Percentiles rank a stretch among this genome's conserved stretches.
phyloP scores from a whole-genome alignment of 2,113 vertebrate species.

The Semnopithecus entellus region DNA sequence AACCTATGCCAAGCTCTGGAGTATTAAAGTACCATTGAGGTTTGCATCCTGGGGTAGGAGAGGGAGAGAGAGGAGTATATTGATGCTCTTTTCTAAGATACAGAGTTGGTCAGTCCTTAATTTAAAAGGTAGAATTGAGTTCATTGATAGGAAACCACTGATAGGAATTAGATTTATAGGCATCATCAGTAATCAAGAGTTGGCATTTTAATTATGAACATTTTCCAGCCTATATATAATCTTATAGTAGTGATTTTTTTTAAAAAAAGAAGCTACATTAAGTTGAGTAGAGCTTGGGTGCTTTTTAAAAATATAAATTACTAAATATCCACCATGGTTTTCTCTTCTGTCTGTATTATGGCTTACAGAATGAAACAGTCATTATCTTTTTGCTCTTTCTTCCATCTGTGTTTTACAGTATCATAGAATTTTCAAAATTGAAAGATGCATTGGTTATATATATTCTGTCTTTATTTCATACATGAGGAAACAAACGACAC shows the following conservation, averaged over 20 bases:
- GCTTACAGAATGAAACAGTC: constrained; percentile 9
- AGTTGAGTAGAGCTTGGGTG: neutral
- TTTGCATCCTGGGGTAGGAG: neutral
- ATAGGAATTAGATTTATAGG: constrained; percentile 14
- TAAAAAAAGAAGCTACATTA: neutral
- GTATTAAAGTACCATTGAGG: neutral
- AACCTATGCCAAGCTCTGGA: neutral
- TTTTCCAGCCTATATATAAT: constrained; percentile 12
- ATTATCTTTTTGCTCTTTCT: neutral
- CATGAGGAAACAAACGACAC: neutral
- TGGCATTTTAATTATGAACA: constrained; percentile 22
- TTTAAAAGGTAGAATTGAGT: neutral
- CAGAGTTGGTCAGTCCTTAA: neutral
- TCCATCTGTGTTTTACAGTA: neutral
- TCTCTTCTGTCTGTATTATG: neutral
- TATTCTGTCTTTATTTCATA: neutral
- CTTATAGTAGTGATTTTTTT: neutral
- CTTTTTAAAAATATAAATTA: neutral
- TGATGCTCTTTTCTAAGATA: neutral
- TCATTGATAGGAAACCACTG: neutral
- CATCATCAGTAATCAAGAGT: neutral
- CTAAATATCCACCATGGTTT: neutral
- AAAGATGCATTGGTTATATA: neutral
- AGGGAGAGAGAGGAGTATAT: neutral
- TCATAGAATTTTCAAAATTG: constrained; percentile 21